A percentile compares a stretch with the other conserved stretches of the same genome.
These are phyloP conservation scores for Epinephelus awoara DNA, from an alignment of 2,797 vertebrate genomes.

Conservation along the genomic window DNA sequence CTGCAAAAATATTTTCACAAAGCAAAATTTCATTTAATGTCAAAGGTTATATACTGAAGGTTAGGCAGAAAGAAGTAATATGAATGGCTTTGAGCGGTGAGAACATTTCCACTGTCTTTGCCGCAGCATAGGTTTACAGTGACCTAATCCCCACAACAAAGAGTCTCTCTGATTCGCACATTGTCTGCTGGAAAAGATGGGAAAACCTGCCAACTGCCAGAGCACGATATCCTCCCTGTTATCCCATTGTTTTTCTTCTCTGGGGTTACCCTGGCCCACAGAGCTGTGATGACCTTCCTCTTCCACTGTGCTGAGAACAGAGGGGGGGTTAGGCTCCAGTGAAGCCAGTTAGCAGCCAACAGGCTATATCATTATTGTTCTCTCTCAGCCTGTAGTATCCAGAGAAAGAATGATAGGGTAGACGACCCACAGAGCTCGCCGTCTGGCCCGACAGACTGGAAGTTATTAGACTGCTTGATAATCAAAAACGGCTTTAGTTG, in stretches of 20 bases:
- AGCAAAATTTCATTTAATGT: constrained; percentile 9
- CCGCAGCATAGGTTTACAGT: constrained; percentile 62
- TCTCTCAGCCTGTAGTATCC: constrained; percentile 37
- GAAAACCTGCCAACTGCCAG: constrained; percentile 69
- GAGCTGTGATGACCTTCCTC: constrained; percentile 61
- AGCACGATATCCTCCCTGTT: constrained; percentile 70
- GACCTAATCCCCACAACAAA: constrained; percentile 74
- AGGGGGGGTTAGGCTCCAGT: background rate
- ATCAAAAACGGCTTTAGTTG: constrained; percentile 54
- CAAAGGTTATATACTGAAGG: constrained; percentile 20
- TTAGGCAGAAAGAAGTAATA: background rate
- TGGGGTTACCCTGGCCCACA: constrained; percentile 66
- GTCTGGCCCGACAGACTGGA: constrained; percentile 66
- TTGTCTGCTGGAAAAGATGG: constrained; percentile 68
- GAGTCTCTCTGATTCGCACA: constrained; percentile 62
- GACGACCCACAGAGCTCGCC: constrained; percentile 38
- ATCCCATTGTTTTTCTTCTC: constrained; percentile 75
- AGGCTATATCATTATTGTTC: constrained; percentile 63
- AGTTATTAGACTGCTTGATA: constrained; percentile 62
- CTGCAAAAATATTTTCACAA: constrained; percentile 18
- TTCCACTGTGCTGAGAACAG: constrained; percentile 59
- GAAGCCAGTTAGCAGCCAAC: constrained; percentile 46
- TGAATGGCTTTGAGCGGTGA: constrained; percentile 23
- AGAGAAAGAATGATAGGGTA: constrained; percentile 43
- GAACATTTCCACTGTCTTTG: constrained; percentile 57